These are phyloP conservation scores for Chelidonichthys spinosus DNA, from an alignment of 2,797 vertebrate genomes.

Conservation along the genomic window DNA sequence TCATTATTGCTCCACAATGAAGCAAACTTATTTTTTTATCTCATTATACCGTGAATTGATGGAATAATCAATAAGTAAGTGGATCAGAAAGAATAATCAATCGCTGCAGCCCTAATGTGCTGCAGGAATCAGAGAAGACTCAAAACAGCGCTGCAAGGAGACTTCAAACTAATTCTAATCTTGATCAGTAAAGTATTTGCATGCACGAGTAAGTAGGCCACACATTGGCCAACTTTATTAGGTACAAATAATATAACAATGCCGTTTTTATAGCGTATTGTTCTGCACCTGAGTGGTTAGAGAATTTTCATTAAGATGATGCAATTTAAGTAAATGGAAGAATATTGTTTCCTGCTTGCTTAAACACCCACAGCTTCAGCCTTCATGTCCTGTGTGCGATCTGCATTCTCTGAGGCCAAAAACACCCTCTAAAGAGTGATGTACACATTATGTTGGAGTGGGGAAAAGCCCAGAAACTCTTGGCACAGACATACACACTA, in stretches of 20 bases:
- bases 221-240: no score
- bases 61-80: no score
- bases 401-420: neutral
- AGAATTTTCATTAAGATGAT: neutral
- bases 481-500: neutral
- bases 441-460: slow-evolving; percentile 3
- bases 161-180: neutral
- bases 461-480: slow-evolving; percentile 12
- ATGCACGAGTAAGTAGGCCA: neutral
- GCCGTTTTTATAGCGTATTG: neutral
- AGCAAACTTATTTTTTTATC: no score
- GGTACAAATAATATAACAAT: neutral
- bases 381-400: neutral
- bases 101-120: no score
- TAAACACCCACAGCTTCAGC: neutral
- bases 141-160: no score
- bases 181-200: no score
- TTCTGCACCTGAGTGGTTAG: no score
- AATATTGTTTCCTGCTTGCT: neutral
- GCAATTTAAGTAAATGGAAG: neutral
- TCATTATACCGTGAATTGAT: no score
- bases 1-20: no score
- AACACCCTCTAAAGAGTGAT: slow-evolving; percentile 4
- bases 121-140: no score
- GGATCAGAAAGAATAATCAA: no score